Evolutionary conservation across 2,113 vertebrate species (phyloP), one percentile per base, ranked within the genome.

Genomic region (Toxotes chatareus): DNA sequence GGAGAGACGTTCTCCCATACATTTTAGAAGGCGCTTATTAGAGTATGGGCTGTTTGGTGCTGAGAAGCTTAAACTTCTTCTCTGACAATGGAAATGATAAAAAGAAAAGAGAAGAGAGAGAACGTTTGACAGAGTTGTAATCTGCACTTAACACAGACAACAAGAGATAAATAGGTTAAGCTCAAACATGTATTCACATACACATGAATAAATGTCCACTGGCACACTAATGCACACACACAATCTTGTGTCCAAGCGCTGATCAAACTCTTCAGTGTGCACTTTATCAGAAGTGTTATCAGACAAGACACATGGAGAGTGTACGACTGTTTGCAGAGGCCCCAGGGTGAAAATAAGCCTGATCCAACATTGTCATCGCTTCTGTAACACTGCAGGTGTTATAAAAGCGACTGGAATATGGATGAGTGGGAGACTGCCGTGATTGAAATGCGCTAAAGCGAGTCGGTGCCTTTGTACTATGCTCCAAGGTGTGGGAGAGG

Each of bases 401-500:
- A 47, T 76, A 78, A 66, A 80, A 87, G 70, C 5, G 46, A 38
- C n/a, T 57, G 8, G 80, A 92, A 88, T 93, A 88, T 86, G 80
- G 61, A 92, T 89, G 85, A 90, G 86, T 67, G 59, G 67, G 86
- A 90, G 79, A 80, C 65, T 62, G 64, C 64, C 7, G 21, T 78
- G 82, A 91, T 76, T 84, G 84, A 90, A 88, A 91, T 82, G 84
- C 77, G 86, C 76, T 85, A 82, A 82, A 86, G 76, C 31, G 62
- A 83, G 65, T 68, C 47, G 27, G 72, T 56, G 84, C 76, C 68
- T 91, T 86, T 81, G 80, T 84, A 40, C 73, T 73, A 27, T 55
- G 46, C 83, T 84, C 36, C n/a, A 23, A 85, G 80, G 76, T 86
- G 83, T 61, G 79, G 40, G 57, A 68, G 73, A 75, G 40, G 79